A percentile compares a stretch with the other conserved stretches of the same genome.
Conservation (phyloP, 2,797 vertebrate species). For the Tragelaphus oryx region DNA sequence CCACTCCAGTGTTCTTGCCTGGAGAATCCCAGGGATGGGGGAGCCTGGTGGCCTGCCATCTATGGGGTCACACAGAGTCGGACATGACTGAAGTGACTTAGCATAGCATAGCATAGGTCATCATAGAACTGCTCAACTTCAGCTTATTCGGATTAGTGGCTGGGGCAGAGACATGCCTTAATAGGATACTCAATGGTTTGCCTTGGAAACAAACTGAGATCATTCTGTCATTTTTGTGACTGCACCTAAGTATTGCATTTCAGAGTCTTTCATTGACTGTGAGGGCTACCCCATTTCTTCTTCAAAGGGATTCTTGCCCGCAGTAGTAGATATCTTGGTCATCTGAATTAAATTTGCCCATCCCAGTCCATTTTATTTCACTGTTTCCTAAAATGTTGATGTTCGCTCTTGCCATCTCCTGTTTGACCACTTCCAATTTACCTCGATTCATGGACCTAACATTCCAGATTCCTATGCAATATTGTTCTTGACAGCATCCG, state of each 20-base stretch:
- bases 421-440: not conserved
- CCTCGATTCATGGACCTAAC: not conserved
- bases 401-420: not conserved
- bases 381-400: not conserved
- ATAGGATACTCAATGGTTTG: not conserved
- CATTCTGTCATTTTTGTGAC: not conserved
- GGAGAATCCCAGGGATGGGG: no score
- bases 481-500: not conserved
- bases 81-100: no score
- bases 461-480: not conserved
- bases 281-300: not conserved
- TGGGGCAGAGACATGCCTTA: not conserved
- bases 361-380: not conserved
- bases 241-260: not conserved
- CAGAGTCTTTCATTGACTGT: not conserved
- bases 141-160: not conserved
- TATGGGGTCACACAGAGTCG: no score
- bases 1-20: no score
- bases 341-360: not conserved
- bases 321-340: not conserved
- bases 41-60: no score
- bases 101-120: not conserved
- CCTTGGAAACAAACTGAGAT: not conserved
- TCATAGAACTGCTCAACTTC: not conserved
- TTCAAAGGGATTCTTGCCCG: not conserved